phyloP scores from a whole-genome alignment of 2,797 vertebrate species.

The Cyprinodon diabolis region DNA sequence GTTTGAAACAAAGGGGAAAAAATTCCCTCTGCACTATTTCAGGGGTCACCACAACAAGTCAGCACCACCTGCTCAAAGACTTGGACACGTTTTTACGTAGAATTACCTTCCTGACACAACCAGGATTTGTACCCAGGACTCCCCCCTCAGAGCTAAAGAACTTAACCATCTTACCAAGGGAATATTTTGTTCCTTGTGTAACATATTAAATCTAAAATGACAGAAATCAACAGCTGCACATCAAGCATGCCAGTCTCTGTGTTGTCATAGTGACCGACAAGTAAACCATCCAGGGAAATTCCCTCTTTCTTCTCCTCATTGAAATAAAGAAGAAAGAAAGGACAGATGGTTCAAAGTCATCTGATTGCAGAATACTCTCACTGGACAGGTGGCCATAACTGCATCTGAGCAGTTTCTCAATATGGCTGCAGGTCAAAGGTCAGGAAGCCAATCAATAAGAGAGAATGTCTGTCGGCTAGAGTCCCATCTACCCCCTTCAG shows the following conservation, averaged over 20 bases:
- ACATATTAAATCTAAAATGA: not conserved
- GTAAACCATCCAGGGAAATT: conserved; percentile 22
- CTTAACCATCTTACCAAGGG: too few species aligned
- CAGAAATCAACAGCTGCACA: conserved; percentile 1
- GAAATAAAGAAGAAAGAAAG: conserved; percentile 11
- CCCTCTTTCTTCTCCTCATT: conserved; percentile 11
- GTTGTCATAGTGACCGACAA: conserved; percentile 6
- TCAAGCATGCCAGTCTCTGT: not conserved
- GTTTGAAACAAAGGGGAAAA: too few species aligned
- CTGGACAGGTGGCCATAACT: conserved; percentile 36
- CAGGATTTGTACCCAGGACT: too few species aligned
- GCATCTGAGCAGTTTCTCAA: conserved; percentile 26
- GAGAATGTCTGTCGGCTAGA: conserved; percentile 31
- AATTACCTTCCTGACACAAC: too few species aligned
- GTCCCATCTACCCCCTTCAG: conserved; percentile 1
- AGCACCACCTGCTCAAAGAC: too few species aligned
- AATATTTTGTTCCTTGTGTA: conserved; percentile 6
- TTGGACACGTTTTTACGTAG: too few species aligned
- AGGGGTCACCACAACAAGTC: too few species aligned
- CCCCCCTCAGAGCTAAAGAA: too few species aligned
- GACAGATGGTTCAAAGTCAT: conserved; percentile 21
- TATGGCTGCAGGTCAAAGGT: conserved; percentile 40
- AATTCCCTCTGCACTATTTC: too few species aligned
- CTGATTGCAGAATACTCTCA: conserved; percentile 1
- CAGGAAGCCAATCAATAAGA: conserved; percentile 38